A percentile compares a stretch with the other conserved stretches of the same genome.
Conservation (phyloP, 2,888 invertebrate genomes). For the Halictus ligatus region DNA sequence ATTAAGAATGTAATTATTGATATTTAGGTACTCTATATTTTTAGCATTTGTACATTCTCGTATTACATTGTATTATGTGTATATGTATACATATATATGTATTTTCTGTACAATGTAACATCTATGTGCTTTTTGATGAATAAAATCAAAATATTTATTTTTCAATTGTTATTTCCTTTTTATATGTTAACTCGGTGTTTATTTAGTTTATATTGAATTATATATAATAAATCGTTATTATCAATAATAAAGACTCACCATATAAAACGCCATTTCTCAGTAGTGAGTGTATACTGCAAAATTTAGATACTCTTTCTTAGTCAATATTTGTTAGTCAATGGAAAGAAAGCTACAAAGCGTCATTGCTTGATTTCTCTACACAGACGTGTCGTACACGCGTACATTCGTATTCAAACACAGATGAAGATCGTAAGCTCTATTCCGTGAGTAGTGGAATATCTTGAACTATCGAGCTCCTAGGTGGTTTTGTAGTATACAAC, state of each 20-base stretch:
- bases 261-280: background rate
- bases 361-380: slow-evolving; percentile 7
- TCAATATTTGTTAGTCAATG: background rate
- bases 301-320: background rate
- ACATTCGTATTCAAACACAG: background rate
- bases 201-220: background rate
- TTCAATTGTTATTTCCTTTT: slow-evolving; percentile 49
- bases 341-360: slow-evolving; percentile 14
- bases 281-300: background rate
- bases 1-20: slow-evolving; percentile 58
- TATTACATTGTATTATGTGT: slow-evolving; percentile 66
- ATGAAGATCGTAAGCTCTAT: slow-evolving; percentile 10
- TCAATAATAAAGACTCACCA: background rate
- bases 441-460: slow-evolving; percentile 53
- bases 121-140: slow-evolving; percentile 62
- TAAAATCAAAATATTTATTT: slow-evolving; percentile 78
- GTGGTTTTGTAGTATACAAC: slow-evolving; percentile 46
- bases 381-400: background rate
- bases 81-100: slow-evolving; percentile 56
- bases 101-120: slow-evolving; percentile 66
- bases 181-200: background rate
- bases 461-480: slow-evolving; percentile 37
- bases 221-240: background rate
- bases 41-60: slow-evolving; percentile 71
- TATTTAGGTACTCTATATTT: slow-evolving; percentile 67